Evolutionary conservation across 2,113 vertebrate genomes (phyloP), one percentile per base, ranked within the genome.

Genomic region (Gobiocypris rarus): DNA sequence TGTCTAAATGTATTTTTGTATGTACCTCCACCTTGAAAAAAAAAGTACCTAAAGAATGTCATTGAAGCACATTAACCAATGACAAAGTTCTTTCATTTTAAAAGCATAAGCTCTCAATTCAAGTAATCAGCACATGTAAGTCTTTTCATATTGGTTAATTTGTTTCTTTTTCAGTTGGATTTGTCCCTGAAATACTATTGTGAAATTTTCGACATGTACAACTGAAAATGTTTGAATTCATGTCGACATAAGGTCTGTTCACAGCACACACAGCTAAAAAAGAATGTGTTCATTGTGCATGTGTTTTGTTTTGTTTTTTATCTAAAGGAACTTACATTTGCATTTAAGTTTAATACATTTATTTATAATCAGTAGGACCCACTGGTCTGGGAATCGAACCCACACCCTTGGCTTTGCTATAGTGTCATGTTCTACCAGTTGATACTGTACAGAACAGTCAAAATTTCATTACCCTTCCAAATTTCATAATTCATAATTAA

Each of bases 1-100:
- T 81, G 56, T 71, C 58, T 84, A 84, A 89, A 85, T 26, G 75
- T 65, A 34, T 76, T n/a, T 80, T 81, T 76, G 50, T n/a, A 73
- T 76, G 50, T n/a, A 73, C 79, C 71, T 83, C 75, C 22, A 79
- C 85, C 81, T 85, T 86, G 81, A 7, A 38, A 22, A 52, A 56
- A 83, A 28, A 85, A 61, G 5, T 61, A 63, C 26, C 4, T 43
- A 81, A 81, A 83, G n/a, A 13, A 75, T 50, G 78, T 26, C 17
- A 38, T 17, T 84, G 71, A 83, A 79, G 26, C 43, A 81, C 78
- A 65, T 80, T 81, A 50, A 26, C 38, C n/a, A 56, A 50, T 17
- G 7, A 9, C 8, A 24, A 28, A 9, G 26, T 0, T 45, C 17
- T 61, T 61, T 61, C 0, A 45, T 75, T 38, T 48, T 19, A 31